Base-by-base conservation (phyloP, 1,140 invertebrate genomes). In the Mactra quadrangularis region DNA sequence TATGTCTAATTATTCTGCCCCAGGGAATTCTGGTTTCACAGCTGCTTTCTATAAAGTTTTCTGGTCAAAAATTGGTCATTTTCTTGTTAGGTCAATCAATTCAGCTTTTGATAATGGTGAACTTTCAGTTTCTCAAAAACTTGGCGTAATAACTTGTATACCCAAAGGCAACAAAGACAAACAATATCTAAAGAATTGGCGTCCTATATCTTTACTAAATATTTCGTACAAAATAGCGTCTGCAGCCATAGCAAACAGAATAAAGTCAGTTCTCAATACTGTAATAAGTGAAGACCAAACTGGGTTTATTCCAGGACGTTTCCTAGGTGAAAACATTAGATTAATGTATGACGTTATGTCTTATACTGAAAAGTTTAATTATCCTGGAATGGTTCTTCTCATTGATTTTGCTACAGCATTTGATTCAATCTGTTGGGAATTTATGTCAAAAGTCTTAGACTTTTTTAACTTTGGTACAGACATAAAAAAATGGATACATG, bases 81-180 rank as follows among this genome's bases (percentile, higher is more conserved):
- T 68, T 68, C 7, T 19, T 68, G 64, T 52, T 35, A 62, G 35
- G 33, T 62, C 64, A 55, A 55, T 72, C 0, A 38, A 53, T 33
- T 38, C 35, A 31, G 13, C 66, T 27, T 50, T 41, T 35, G 11
- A 17, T 25, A 33, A 27, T 33, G 68, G 47, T 27, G 45, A 53
- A 71, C 15, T 71, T 1, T 71, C 68, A 7, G 27, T 71, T 17
- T 52, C 68, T 53, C 53, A 45, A 45, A 66, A 66, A 27, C 62
- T 45, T 45, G 62, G 62, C 11, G 62, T 41, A 7, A 62, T 38
- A 55, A 66, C 53, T 3, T 64, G 55, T 35, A 31, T 83, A 41
- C 81, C 79, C 2, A 82, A 74, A 59, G 47, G 55, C 6, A 50
- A 60, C 13, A 82, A 82, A 74, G 79, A 82, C 29, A 74, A 41